Evolutionary conservation across 2,888 invertebrate genomes (phyloP).

Genomic region (Tridacna gigas): DNA sequence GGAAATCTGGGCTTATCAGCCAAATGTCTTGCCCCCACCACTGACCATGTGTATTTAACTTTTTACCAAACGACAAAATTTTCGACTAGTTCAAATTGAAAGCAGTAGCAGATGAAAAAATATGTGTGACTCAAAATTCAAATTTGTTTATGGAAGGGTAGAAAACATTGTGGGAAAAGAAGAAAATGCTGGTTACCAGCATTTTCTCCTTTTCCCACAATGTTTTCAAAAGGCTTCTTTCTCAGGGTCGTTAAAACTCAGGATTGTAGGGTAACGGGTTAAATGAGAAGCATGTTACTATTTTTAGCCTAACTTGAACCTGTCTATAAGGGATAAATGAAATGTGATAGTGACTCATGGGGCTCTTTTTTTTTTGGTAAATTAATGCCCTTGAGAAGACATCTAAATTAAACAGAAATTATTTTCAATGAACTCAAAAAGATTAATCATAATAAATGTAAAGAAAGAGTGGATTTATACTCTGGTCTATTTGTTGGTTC

Average conservation of each 20-base stretch:
- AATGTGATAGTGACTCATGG: not conserved
- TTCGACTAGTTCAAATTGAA: no score
- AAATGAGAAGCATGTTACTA: not conserved
- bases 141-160: not conserved
- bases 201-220: not conserved
- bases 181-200: not conserved
- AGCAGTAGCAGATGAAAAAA: no score
- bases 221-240: not conserved
- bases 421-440: not conserved
- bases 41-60: no score
- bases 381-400: not conserved
- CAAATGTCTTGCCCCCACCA: no score
- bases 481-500: slow-evolving; percentile 11
- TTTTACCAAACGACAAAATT: no score
- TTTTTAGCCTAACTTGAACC: not conserved
- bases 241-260: not conserved
- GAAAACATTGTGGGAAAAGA: not conserved
- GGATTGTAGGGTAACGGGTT: not conserved
- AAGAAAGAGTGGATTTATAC: slow-evolving; percentile 8
- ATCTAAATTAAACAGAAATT: not conserved
- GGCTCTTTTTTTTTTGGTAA: no score
- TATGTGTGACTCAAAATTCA: not conserved
- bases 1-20: no score
- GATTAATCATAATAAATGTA: not conserved
- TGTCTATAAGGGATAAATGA: not conserved